These are phyloP conservation scores for Didymodactylos carnosus DNA, from an alignment of 2,888 invertebrate species.

Conservation along the genomic window DNA sequence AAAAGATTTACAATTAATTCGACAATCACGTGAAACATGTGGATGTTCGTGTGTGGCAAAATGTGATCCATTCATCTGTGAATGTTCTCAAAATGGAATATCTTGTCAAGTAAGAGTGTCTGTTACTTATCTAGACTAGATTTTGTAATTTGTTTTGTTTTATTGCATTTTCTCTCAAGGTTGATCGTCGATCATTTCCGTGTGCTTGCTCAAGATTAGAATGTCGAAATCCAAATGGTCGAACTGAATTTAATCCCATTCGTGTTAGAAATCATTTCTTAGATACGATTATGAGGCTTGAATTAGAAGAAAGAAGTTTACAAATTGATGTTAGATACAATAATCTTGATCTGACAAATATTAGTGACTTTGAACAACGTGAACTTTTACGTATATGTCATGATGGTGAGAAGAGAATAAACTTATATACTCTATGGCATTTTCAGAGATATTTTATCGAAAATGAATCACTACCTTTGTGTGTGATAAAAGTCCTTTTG, in stretches of 20 bases:
- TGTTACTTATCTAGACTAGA: no score
- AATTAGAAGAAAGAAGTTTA: not conserved
- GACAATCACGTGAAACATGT: slow-evolving; percentile 6
- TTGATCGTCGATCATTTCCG: slow-evolving; percentile 10
- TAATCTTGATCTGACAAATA: no score
- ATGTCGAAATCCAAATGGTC: slow-evolving; percentile 7
- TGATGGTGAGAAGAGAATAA: no score
- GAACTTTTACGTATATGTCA: no score
- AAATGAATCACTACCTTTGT: no score
- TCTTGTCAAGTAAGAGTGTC: slow-evolving; percentile 13
- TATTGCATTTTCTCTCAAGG: no score
- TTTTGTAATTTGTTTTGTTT: no score
- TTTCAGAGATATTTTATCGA: no score
- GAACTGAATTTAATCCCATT: slow-evolving; percentile 9
- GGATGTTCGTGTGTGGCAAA: slow-evolving; percentile 5
- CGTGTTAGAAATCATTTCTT: not conserved
- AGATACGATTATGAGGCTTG: not conserved
- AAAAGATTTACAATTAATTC: slow-evolving; percentile 5
- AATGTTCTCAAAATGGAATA: slow-evolving; percentile 11
- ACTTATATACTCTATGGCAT: no score
- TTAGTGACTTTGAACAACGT: no score
- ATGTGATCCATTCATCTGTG: slow-evolving; percentile 5
- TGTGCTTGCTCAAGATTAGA: slow-evolving; percentile 1
- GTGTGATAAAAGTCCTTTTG: no score
- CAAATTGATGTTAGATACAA: no score